Conservation (phyloP, 2,797 vertebrate species). For the Xenentodon cancila region DNA sequence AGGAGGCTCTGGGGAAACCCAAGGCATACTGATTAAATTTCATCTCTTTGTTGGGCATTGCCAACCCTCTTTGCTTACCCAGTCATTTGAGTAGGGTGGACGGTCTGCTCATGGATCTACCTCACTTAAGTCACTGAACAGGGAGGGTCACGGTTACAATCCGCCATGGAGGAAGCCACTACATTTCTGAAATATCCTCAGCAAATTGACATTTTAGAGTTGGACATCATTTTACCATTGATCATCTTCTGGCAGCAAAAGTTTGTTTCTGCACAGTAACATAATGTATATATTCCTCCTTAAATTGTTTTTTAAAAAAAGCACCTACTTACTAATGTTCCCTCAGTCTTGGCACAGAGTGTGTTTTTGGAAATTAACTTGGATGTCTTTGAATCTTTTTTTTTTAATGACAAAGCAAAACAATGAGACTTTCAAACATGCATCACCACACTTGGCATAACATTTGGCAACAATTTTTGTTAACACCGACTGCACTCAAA, state of each 20-base stretch:
- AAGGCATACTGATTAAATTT: no score
- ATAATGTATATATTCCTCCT: conserved; percentile 2
- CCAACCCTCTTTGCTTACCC: no score
- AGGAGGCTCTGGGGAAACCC: no score
- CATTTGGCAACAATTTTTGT: not conserved
- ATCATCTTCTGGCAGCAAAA: conserved; percentile 2
- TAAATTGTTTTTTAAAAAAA: no score
- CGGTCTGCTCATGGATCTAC: no score
- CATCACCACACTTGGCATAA: not conserved
- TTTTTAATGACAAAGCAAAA: not conserved
- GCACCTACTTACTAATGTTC: not conserved
- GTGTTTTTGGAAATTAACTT: not conserved
- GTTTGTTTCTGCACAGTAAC: conserved; percentile 1
- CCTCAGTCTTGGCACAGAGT: not conserved
- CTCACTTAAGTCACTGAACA: no score
- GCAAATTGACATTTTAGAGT: not conserved
- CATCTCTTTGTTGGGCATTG: no score
- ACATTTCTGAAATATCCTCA: not conserved
- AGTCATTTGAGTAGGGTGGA: not conserved
- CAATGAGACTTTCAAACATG: not conserved
- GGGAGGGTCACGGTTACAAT: no score
- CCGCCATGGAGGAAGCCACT: not conserved
- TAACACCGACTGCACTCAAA: not conserved
- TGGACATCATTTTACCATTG: conserved; percentile 17
- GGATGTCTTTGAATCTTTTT: not conserved